These are phyloP conservation scores for Julus scandinavius DNA, from an alignment of 2,888 invertebrate species.

Conservation along the genomic window DNA sequence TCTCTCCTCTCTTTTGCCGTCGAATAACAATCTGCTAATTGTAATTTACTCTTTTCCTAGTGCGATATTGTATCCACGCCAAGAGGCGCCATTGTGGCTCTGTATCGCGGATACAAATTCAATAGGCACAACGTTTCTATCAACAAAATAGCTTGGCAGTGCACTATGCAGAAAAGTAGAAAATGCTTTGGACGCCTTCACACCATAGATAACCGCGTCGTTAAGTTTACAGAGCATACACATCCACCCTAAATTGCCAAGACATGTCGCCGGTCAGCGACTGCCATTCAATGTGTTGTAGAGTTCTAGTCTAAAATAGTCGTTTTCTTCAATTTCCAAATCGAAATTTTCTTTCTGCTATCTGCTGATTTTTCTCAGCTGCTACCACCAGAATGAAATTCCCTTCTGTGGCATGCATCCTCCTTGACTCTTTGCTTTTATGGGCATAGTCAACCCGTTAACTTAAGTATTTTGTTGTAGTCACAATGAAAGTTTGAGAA, in stretches of 20 bases:
- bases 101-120: conserved; percentile 7
- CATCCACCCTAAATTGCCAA: not conserved
- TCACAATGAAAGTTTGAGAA: not conserved
- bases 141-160: conserved; percentile 10
- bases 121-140: not conserved
- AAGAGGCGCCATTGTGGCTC: not conserved
- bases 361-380: too few relatives aligned
- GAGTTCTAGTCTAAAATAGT: not conserved
- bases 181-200: conserved; percentile 29
- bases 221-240: conserved; percentile 2
- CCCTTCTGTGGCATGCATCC: too few relatives aligned
- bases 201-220: not conserved
- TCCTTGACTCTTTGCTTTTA: not conserved
- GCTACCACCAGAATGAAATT: too few relatives aligned
- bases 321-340: too few relatives aligned
- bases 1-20: not conserved
- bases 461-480: not conserved
- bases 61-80: conserved; percentile 20
- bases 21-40: not conserved
- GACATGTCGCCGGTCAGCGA: not conserved
- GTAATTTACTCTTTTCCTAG: not conserved
- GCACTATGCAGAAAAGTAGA: conserved; percentile 15
- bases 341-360: too few relatives aligned
- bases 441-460: not conserved
- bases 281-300: not conserved